Evolutionary conservation across 2,113 vertebrate genomes (phyloP).

Genomic region (Amphiprion ocellaris): DNA sequence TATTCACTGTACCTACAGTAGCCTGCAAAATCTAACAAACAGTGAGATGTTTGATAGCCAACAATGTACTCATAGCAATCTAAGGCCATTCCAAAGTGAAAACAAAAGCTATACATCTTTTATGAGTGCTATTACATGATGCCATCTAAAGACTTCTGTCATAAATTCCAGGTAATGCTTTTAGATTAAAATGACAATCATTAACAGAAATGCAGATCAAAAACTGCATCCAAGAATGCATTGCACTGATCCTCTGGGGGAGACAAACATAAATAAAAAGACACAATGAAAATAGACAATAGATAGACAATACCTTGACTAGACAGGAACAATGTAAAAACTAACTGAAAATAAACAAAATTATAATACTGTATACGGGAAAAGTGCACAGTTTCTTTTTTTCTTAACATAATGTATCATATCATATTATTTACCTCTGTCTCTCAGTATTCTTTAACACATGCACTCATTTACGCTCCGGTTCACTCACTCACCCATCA

Average conservation of each 20-base stretch:
- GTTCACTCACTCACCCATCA: slow-evolving; percentile 43
- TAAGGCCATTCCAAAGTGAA: slow-evolving; percentile 57
- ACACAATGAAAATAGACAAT: slow-evolving; percentile 51
- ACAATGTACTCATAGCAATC: slow-evolving; percentile 20
- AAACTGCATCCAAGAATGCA: slow-evolving; percentile 74
- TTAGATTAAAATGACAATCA: slow-evolving; percentile 71
- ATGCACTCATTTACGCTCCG: slow-evolving; percentile 45
- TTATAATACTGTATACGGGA: slow-evolving; percentile 83
- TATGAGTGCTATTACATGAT: slow-evolving; percentile 17
- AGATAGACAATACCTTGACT: slow-evolving; percentile 44
- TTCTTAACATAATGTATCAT: slow-evolving; percentile 64
- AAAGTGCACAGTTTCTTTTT: slow-evolving; percentile 88
- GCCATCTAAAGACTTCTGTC: slow-evolving; percentile 24
- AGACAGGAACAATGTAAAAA: slow-evolving; percentile 60
- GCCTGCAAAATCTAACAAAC: slow-evolving; percentile 31
- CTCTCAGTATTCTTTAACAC: slow-evolving; percentile 63
- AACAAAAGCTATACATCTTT: slow-evolving; percentile 20
- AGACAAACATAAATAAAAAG: slow-evolving; percentile 85
- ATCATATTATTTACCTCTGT: slow-evolving; percentile 57
- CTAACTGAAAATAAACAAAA: slow-evolving; percentile 74
- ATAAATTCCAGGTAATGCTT: slow-evolving; percentile 36
- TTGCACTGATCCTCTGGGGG: slow-evolving; percentile 88
- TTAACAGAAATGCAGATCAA: slow-evolving; percentile 60
- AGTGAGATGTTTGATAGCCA: slow-evolving; percentile 16
- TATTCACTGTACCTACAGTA: slow-evolving; percentile 3